phyloP scores from a whole-genome alignment of 64 coral and sea anemone genomes.

The Montipora sp. region DNA sequence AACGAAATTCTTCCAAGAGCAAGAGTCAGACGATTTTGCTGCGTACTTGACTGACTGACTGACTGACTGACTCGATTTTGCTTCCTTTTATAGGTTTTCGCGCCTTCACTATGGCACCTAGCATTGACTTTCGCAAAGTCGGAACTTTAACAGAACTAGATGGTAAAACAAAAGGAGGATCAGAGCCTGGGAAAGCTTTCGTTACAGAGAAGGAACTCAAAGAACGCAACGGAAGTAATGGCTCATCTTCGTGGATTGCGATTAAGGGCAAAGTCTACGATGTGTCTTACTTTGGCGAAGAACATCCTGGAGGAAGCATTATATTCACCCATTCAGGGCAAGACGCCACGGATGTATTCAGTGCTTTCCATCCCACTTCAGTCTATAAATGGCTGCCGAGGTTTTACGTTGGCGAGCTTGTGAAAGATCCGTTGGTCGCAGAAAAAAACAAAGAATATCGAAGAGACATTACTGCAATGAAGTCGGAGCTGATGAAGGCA shows the following conservation, averaged over 20 bases:
- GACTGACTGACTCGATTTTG: too few relatives aligned
- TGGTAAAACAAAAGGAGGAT: not conserved
- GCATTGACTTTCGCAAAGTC: not conserved
- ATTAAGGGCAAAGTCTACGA: constrained; percentile 32
- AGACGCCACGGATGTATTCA: too few relatives aligned
- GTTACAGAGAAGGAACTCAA: constrained; percentile 4
- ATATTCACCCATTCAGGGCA: not conserved
- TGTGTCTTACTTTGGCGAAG: not conserved
- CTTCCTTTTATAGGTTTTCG: too few relatives aligned
- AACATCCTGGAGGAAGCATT: constrained; percentile 13
- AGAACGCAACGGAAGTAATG: constrained; percentile 23
- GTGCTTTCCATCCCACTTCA: not conserved
- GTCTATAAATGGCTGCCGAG: constrained; percentile 2
- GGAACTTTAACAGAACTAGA: not conserved
- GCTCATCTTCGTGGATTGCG: not conserved
- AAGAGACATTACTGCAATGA: constrained; percentile 8
- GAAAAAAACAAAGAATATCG: not conserved
- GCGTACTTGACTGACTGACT: too few relatives aligned
- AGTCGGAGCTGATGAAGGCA: constrained; percentile 27
- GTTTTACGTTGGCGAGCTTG: constrained; percentile 14
- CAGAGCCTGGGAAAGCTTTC: not conserved
- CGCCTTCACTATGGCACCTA: not conserved
- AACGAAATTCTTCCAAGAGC: too few relatives aligned
- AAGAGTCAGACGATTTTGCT: too few relatives aligned
- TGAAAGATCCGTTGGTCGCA: not conserved